Evolutionary conservation across 2,888 invertebrate species (phyloP).

Genomic region (Drosophila emarginata): DNA sequence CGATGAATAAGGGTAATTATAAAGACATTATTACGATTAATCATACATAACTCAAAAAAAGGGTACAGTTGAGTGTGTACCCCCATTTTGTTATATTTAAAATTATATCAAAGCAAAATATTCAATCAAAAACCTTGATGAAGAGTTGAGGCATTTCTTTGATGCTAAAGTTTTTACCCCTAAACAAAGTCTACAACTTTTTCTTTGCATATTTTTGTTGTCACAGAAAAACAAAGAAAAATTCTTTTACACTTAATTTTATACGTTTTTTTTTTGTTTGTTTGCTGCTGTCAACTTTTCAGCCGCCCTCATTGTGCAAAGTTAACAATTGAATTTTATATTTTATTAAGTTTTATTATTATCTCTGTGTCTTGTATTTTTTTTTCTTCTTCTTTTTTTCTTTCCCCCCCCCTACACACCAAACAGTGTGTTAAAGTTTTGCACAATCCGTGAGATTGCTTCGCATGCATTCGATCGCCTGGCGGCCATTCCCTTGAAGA

Average conservation of each 20-base stretch:
- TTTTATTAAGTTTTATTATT: slow-evolving; percentile 47
- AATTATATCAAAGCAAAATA: not conserved
- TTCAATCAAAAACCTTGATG: slow-evolving; percentile 1
- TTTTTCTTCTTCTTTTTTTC: slow-evolving; percentile 7
- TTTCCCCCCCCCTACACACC: not conserved
- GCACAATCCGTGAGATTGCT: slow-evolving; percentile 80
- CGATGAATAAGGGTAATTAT: too few relatives aligned
- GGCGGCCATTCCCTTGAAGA: slow-evolving; percentile 76
- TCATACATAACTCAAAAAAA: too few relatives aligned
- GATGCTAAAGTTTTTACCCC: slow-evolving; percentile 6
- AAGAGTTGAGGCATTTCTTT: not conserved
- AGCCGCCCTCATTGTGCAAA: slow-evolving; percentile 25
- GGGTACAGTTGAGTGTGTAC: not conserved
- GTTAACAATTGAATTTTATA: slow-evolving; percentile 61
- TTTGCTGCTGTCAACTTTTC: slow-evolving; percentile 28
- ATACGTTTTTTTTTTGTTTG: not conserved
- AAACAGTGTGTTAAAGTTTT: slow-evolving; percentile 82
- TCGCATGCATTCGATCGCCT: slow-evolving; percentile 80
- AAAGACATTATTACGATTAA: too few relatives aligned
- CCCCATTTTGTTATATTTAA: not conserved
- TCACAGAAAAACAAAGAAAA: not conserved
- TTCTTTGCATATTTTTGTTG: not conserved
- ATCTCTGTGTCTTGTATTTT: slow-evolving; percentile 26
- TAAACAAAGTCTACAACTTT: slow-evolving; percentile 10
- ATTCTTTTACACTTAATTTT: not conserved